Evolutionary conservation across 2,113 vertebrate genomes (phyloP), one percentile per base, ranked within the genome.

Genomic region (Tetrao urogallus): DNA sequence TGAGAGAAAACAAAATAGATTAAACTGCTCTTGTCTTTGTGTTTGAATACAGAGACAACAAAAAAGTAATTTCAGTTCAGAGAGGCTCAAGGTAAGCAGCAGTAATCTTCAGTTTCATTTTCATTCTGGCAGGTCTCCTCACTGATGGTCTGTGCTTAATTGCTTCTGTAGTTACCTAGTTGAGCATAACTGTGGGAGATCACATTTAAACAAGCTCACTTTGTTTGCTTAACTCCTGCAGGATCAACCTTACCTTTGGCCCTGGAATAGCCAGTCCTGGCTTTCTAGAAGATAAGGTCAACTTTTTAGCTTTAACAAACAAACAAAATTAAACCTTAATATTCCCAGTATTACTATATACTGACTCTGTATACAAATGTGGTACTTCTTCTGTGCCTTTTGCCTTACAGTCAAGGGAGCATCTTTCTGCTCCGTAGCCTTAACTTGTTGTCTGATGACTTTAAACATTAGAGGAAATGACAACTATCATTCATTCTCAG

Each of bases 21-120:
- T 94, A 89, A 94, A 88, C 80, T 86, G 69, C 77, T 97, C 94
- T 96, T 91, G 82, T 96, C 87, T 95, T 87, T 87, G 72, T 83
- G 77, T 90, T 90, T 92, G 93, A 96, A 94, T 50, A 89, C 70
- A 92, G 87, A 96, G 90, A 56, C 74, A 95, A 96, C 77, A 89
- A 85, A 96, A 57, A 97, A 95, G 95, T 91, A 95, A 97, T 97
- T 96, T 97, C 77, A 70, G 93, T 94, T 92, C 89, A 73, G 82
- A 84, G 89, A 79, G 83, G 72, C 82, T 89, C 84, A 96, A 95
- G 89, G 95, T 95, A 97, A 97, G 97, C 96, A 97, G 90, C 72
- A 93, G 94, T 85, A 96, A 95, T 96, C 93, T 94, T 67, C 64
- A 81, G 94, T 93, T 97, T 90, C 92, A 94, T 96, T 97, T 95